A percentile compares a stretch with the other conserved stretches of the same genome.
Conservation (phyloP, 1,140 invertebrate species). For the Teleopsis dalmanni region DNA sequence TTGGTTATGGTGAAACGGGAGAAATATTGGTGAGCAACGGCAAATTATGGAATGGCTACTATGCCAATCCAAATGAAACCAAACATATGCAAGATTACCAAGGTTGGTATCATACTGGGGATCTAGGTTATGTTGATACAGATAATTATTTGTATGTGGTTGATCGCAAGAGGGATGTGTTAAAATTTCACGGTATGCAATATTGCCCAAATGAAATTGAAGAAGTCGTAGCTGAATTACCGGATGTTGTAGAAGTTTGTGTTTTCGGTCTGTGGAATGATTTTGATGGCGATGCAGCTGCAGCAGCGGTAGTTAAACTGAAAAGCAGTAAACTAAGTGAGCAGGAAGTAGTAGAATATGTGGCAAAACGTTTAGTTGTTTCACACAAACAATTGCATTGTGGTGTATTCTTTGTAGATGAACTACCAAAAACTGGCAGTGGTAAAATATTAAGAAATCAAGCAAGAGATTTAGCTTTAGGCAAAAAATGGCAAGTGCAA, state of each 20-base stretch:
- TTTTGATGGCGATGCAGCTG: slow-evolving; percentile 38
- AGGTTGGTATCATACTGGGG: slow-evolving; percentile 63
- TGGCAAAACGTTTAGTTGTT: slow-evolving; percentile 35
- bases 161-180: slow-evolving; percentile 56
- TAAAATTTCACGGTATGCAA: slow-evolving; percentile 43
- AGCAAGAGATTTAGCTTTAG: slow-evolving; percentile 33
- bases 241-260: slow-evolving; percentile 36
- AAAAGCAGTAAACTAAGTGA: slow-evolving; percentile 29
- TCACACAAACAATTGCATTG: slow-evolving; percentile 43
- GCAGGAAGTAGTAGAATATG: slow-evolving; percentile 38
- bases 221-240: slow-evolving; percentile 33
- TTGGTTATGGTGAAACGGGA: slow-evolving; percentile 33
- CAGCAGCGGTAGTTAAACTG: slow-evolving; percentile 35
- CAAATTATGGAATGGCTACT: slow-evolving; percentile 39
- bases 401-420: slow-evolving; percentile 45
- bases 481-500: slow-evolving; percentile 30
- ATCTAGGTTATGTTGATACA: slow-evolving; percentile 55
- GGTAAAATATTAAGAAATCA: slow-evolving; percentile 47
- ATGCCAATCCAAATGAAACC: slow-evolving; percentile 36
- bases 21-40: slow-evolving; percentile 36
- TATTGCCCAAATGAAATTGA: slow-evolving; percentile 42
- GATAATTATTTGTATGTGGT: slow-evolving; percentile 51
- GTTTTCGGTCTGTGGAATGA: slow-evolving; percentile 41
- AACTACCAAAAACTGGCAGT: slow-evolving; percentile 49
- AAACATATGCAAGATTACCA: slow-evolving; percentile 41